Percentiles rank a stretch among this genome's conserved stretches.
phyloP scores from a whole-genome alignment of 2,113 vertebrate species.

The Microcebus lehilahytsara region DNA sequence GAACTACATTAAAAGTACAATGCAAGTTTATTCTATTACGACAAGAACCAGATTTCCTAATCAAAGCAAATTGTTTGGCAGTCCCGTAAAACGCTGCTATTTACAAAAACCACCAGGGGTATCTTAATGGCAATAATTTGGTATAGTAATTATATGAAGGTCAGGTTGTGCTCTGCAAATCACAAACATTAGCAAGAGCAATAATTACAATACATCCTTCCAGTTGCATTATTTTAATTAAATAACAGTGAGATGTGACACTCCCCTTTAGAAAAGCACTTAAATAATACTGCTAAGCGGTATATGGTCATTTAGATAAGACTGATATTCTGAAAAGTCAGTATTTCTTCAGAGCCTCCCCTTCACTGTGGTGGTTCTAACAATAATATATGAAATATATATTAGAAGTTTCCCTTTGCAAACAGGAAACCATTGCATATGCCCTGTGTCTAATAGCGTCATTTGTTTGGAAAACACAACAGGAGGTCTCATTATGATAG shows the following conservation, averaged over 20 bases:
- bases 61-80: conserved; percentile 83
- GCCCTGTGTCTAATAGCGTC: conserved; percentile 25
- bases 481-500: conserved; percentile 41
- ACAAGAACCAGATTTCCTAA: conserved; percentile 83
- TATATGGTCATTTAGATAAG: conserved; percentile 45
- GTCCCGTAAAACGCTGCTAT: conserved; percentile 77
- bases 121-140: conserved; percentile 82
- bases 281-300: conserved; percentile 46
- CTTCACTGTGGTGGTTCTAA: background rate
- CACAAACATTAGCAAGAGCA: conserved; percentile 67
- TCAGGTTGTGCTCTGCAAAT: conserved; percentile 71
- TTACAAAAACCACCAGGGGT: conserved; percentile 79
- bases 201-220: conserved; percentile 45
- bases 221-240: conserved; percentile 76
- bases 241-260: conserved; percentile 66
- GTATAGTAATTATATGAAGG: conserved; percentile 76
- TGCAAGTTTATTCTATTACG: conserved; percentile 76
- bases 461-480: conserved; percentile 59
- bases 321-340: conserved; percentile 24
- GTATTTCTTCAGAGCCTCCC: background rate
- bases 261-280: conserved; percentile 66
- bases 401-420: conserved; percentile 60
- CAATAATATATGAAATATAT: conserved; percentile 58
- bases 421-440: conserved; percentile 50
- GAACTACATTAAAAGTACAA: conserved; percentile 76